A percentile compares a stretch with the other conserved stretches of the same genome.
These are phyloP conservation scores for Meloe dianella DNA, from an alignment of 2,888 invertebrate species.

Conservation along the genomic window DNA sequence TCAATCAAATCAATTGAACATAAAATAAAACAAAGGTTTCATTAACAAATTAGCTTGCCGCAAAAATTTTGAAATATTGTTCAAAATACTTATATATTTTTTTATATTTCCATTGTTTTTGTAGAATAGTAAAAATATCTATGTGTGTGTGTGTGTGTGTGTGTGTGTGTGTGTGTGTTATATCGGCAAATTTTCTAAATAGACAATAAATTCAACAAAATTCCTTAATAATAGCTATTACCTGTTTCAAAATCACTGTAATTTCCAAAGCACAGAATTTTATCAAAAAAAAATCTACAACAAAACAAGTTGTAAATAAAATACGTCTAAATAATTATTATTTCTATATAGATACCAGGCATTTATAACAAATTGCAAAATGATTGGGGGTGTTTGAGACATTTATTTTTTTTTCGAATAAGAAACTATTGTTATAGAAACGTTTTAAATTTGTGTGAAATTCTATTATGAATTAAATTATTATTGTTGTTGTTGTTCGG, in stretches of 20 bases:
- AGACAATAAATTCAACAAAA: constrained; percentile 26
- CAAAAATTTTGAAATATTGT: background rate
- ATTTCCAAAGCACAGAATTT: constrained; percentile 36
- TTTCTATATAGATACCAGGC: constrained; percentile 14
- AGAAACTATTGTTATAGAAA: background rate
- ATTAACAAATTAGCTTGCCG: background rate
- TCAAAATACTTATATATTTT: background rate
- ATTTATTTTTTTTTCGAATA: constrained; percentile 15
- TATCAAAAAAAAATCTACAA: constrained; percentile 36
- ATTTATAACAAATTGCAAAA: constrained; percentile 48
- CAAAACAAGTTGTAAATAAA: constrained; percentile 30
- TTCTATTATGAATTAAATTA: background rate
- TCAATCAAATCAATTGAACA: background rate
- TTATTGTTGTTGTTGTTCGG: background rate
- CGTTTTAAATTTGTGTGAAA: background rate
- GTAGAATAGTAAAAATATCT: background rate
- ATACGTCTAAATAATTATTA: constrained; percentile 29
- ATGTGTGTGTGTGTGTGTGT: background rate
- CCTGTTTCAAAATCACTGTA: constrained; percentile 32
- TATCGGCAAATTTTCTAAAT: constrained; percentile 14
- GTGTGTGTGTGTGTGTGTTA: background rate
- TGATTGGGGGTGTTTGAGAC: constrained; percentile 47
- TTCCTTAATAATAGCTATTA: constrained; percentile 36
- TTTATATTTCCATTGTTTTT: background rate
- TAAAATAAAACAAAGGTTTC: background rate